phyloP scores from a whole-genome alignment of 2,888 invertebrate genomes.

The Daptonema setosum region DNA sequence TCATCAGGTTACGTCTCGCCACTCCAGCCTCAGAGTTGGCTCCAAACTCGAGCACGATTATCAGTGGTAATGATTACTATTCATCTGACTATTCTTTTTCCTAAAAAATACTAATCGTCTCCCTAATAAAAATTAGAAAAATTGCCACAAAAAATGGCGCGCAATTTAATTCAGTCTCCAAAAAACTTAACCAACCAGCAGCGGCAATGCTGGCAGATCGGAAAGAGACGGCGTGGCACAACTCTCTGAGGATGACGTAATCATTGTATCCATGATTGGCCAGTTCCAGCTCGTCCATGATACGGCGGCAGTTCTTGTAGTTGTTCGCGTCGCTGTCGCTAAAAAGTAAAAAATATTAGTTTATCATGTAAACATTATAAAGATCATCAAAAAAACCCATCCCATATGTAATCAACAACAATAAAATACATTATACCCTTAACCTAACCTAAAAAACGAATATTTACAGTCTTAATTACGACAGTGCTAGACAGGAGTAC shows the following conservation, averaged over 20 bases:
- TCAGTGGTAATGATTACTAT: no score
- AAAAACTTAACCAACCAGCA: constrained; percentile 16
- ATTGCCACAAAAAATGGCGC: neutral
- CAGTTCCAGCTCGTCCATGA: constrained; percentile 26
- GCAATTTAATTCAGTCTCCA: neutral
- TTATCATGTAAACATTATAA: neutral
- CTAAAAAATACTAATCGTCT: no score
- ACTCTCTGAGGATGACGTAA: constrained; percentile 21
- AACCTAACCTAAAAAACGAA: neutral
- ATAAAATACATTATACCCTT: no score
- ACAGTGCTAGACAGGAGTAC: no score
- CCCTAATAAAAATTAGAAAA: no score
- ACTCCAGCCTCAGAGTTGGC: no score
- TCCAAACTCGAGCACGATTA: no score
- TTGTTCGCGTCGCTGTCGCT: constrained; percentile 21
- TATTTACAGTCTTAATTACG: neutral
- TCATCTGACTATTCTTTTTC: no score
- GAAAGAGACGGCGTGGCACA: constrained; percentile 22
- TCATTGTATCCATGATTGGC: constrained; percentile 22
- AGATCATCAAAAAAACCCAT: constrained; percentile 5
- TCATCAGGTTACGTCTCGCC: no score
- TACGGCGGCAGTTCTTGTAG: constrained; percentile 20
- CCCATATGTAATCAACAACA: neutral
- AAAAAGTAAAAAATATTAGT: constrained; percentile 6
- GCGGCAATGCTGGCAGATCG: constrained; percentile 25